These are phyloP conservation scores for Uria aalge DNA, from an alignment of 2,113 vertebrate genomes.

Conservation along the genomic window DNA sequence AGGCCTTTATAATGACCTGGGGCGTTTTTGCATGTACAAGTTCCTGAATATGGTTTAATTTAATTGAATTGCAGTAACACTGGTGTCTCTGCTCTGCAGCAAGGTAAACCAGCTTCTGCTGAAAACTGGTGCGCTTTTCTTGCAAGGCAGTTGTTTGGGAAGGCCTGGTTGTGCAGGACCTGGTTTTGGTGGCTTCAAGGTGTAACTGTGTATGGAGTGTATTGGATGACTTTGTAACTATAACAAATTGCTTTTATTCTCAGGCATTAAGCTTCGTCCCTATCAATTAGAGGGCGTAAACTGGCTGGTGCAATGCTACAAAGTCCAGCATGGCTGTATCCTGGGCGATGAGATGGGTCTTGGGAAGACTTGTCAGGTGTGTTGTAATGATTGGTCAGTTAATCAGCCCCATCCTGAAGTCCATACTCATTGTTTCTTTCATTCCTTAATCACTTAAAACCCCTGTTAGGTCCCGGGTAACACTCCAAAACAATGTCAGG, in stretches of 20 bases:
- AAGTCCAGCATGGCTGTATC: constrained; percentile 84
- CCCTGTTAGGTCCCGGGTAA: neutral
- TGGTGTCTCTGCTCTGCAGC: neutral
- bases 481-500: neutral
- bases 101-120: neutral
- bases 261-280: constrained; percentile 81
- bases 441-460: neutral
- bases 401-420: neutral
- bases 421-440: neutral
- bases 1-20: neutral
- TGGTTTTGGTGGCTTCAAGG: neutral
- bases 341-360: constrained; percentile 95
- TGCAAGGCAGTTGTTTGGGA: neutral
- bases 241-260: neutral
- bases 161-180: neutral
- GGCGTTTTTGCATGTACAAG: neutral
- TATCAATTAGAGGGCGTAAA: constrained; percentile 89
- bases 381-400: neutral
- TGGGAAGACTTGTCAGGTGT: constrained; percentile 95
- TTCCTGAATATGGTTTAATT: neutral
- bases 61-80: neutral
- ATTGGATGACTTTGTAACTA: neutral
- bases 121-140: neutral
- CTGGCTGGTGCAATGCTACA: constrained; percentile 81
- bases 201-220: neutral